Percentiles rank a stretch among this genome's conserved stretches.
phyloP scores from a whole-genome alignment of 2,888 invertebrate genomes.

The Rosalia funebris region DNA sequence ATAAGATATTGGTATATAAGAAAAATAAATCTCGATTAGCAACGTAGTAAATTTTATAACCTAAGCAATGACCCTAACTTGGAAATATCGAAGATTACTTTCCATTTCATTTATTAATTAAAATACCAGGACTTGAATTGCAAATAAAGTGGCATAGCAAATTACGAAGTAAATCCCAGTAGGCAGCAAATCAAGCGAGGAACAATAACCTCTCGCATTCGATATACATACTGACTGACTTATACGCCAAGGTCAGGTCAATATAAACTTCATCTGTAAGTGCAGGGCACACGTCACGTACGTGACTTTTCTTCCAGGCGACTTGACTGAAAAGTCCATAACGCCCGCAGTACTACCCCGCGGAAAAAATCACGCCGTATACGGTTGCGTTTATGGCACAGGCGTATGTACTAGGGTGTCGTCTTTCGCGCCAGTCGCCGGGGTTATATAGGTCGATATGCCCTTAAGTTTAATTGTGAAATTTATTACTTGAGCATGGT shows the following conservation, averaged over 20 bases:
- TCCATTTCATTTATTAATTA: slow-evolving; percentile 9
- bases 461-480: slow-evolving; percentile 38
- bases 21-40: neutral
- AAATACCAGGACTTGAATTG: slow-evolving; percentile 17
- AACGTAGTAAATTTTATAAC: neutral
- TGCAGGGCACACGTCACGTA: slow-evolving; percentile 39
- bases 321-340: slow-evolving; percentile 11
- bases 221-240: slow-evolving; percentile 25
- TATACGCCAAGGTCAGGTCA: slow-evolving; percentile 33
- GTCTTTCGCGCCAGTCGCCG: slow-evolving; percentile 10
- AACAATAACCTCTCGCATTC: slow-evolving; percentile 13
- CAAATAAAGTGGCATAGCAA: slow-evolving; percentile 17
- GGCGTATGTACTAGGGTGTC: slow-evolving; percentile 24
- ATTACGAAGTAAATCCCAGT: slow-evolving; percentile 9
- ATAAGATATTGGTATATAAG: too few relatives aligned
- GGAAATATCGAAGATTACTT: neutral
- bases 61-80: neutral
- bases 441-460: slow-evolving; percentile 38
- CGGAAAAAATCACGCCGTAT: slow-evolving; percentile 8
- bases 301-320: slow-evolving; percentile 9
- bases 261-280: slow-evolving; percentile 34
- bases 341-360: slow-evolving; percentile 1
- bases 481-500: slow-evolving; percentile 36
- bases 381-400: slow-evolving; percentile 1
- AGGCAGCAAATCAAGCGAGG: slow-evolving; percentile 7